Evolutionary conservation across 2,113 vertebrate species (phyloP).

Genomic region (Serinus canaria): DNA sequence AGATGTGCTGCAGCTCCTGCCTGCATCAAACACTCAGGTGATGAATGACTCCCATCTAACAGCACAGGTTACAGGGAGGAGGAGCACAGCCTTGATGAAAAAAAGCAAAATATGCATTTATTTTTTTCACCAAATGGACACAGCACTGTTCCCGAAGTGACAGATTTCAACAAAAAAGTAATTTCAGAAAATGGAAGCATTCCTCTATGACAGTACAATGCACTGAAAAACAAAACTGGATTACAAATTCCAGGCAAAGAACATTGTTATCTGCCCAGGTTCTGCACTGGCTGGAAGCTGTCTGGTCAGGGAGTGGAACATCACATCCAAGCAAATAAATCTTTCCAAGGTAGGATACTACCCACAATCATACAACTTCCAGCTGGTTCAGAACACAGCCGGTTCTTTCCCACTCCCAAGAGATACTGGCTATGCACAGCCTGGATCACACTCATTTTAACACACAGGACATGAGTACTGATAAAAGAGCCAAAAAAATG

Average conservation of each 20-base stretch:
- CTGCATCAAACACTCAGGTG: fast-evolving
- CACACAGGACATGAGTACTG: fast-evolving
- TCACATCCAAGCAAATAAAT: not conserved
- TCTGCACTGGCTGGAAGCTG: not conserved
- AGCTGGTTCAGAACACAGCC: not conserved
- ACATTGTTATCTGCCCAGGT: fast-evolving
- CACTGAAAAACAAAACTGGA: not conserved
- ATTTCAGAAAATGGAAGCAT: not conserved
- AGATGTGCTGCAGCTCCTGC: fast-evolving
- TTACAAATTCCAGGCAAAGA: not conserved
- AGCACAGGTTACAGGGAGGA: not conserved
- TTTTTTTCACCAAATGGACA: not conserved
- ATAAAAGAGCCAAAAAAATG: not conserved
- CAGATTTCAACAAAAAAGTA: not conserved
- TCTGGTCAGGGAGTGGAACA: not conserved
- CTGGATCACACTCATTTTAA: not conserved
- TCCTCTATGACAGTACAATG: not conserved
- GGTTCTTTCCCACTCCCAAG: not conserved
- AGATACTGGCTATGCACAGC: not conserved
- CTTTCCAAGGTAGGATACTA: not conserved
- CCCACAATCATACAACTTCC: fast-evolving
- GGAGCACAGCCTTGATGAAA: not conserved
- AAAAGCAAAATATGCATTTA: not conserved
- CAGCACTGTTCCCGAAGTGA: not conserved
- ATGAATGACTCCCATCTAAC: fast-evolving